Conservation (phyloP, 2,797 vertebrate genomes). For the Bradypodion pumilum region DNA sequence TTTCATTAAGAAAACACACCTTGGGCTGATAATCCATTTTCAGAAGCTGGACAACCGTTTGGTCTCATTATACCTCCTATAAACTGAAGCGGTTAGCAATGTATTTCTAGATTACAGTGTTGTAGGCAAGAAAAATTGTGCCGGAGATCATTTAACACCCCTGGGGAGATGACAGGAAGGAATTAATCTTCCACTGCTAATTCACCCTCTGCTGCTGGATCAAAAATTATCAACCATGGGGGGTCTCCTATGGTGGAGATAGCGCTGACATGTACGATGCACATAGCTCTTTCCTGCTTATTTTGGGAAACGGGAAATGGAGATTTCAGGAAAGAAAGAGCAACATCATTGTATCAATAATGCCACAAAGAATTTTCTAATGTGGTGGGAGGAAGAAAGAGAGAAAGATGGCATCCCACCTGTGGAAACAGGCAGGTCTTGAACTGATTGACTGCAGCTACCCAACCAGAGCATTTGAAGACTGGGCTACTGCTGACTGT, state of each 20-base stretch:
- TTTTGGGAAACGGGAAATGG: background rate
- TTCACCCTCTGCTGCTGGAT: conserved; percentile 65
- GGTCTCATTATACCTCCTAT: conserved; percentile 58
- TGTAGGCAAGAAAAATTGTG: conserved; percentile 73
- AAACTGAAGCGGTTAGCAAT: conserved; percentile 55
- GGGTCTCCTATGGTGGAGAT: conserved; percentile 44
- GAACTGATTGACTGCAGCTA: background rate
- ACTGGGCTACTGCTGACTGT: background rate
- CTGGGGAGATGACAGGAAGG: conserved; percentile 76
- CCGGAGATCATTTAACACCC: conserved; percentile 75
- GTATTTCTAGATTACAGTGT: conserved; percentile 63
- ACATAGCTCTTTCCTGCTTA: conserved; percentile 32
- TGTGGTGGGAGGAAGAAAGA: background rate
- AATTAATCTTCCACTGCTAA: conserved; percentile 77
- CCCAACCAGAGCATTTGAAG: background rate
- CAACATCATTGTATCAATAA: background rate
- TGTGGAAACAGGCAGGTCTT: background rate
- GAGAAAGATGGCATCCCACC: too few relatives aligned
- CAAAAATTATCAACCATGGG: conserved; percentile 63
- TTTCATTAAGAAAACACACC: conserved; percentile 58
- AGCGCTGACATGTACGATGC: conserved; percentile 55
- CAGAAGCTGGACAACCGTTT: conserved; percentile 53
- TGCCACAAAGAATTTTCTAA: background rate
- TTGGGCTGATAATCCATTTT: conserved; percentile 54
- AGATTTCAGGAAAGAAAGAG: conserved; percentile 39